phyloP scores from a whole-genome alignment of 2,113 vertebrate species.

The Irena cyanogastra region DNA sequence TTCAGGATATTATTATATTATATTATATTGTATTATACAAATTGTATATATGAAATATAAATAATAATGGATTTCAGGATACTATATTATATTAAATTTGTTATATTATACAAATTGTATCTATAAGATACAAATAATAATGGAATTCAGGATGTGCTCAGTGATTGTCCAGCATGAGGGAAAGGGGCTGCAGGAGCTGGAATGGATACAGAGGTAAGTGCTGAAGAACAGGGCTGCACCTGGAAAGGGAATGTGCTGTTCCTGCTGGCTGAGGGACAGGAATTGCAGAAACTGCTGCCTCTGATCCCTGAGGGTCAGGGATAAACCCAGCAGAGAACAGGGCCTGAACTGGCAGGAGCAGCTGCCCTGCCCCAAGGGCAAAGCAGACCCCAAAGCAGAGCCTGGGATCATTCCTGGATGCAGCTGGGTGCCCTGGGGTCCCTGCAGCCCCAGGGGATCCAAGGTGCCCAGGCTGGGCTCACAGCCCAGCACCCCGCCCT shows the following conservation, averaged over 20 bases:
- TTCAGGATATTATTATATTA: too few species aligned
- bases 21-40: neutral
- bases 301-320: neutral
- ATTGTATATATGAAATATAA: too few species aligned
- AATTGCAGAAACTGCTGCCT: neutral
- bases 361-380: neutral
- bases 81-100: neutral
- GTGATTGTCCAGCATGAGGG: neutral
- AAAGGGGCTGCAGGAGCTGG: neutral
- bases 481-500: neutral
- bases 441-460: neutral
- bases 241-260: neutral
- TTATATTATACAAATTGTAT: too few species aligned
- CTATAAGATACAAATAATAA: neutral
- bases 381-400: neutral
- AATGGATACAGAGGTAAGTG: neutral
- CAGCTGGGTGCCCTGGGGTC: constrained; percentile 11
- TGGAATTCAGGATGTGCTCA: neutral
- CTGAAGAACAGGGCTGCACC: neutral
- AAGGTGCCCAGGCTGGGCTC: neutral
- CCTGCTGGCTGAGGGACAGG: neutral
- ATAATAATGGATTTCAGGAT: too few species aligned
- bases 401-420: neutral
- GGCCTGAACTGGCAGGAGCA: neutral
- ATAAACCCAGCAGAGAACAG: neutral